Base-by-base conservation (phyloP, 2,113 vertebrate species). In the Nerophis ophidion region DNA sequence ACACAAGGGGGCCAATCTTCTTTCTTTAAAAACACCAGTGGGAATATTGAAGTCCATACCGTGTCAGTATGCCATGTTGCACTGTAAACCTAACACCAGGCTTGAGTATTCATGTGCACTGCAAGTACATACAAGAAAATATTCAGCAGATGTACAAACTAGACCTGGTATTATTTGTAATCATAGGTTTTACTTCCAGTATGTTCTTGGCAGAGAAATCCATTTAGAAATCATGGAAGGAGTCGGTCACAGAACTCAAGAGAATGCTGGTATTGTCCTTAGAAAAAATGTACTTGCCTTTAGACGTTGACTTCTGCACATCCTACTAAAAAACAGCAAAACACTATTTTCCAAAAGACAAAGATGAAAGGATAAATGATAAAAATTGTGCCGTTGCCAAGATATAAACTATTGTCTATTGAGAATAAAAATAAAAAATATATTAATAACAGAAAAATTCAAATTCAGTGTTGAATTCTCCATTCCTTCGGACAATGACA, bases 1-100 rank as follows among this genome's bases (percentile, higher is more conserved):
- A 89, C 84, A 83, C 70, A 71, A n/a, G n/a, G 70, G 74, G 83
- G 86, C 85, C 85, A 87, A 87, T 85, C 80, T 83, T 71, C 60
- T 74, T 77, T 69, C 74, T 80, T 77, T 83, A 84, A 86, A 26
- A 76, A 65, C 75, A 75, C 86, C 63, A 5, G 38, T 54, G 84
- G 83, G 81, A 77, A 81, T 81, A 79, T 60, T 77, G 48, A 65
- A 61, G 49, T 75, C 60, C 38, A 38, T 55, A 61, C 51, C 53
- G 44, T 60, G 36, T 36, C 19, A 34, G 53, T 66, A 50, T 66
- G 70, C 71, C 35, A 46, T 26, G 7, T 56, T 14, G 7, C 36
- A 11, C n/a, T 4, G 5, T 15, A 55, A 10, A 40, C 4, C 1
- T 35, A 13, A 53, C 33, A 35, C 13, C 3, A 7, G 33, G 13